Percentiles rank a stretch among this genome's conserved stretches.
Conservation (phyloP, 1,140 invertebrate genomes). For the Leptonema lineaticorne region DNA sequence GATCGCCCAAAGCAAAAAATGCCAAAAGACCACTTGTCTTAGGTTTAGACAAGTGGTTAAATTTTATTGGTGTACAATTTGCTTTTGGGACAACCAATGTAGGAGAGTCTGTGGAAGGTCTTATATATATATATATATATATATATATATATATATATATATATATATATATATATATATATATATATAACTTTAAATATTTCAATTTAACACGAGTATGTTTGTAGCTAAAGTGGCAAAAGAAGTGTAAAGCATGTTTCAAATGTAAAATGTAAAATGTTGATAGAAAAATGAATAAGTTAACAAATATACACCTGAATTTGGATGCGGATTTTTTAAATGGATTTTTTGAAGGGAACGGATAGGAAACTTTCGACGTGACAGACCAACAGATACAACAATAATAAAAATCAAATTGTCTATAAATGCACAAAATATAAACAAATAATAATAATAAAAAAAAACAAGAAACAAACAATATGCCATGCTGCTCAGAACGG, state of each 20-base stretch:
- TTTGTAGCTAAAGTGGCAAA: slow-evolving; percentile 34
- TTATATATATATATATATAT: neutral
- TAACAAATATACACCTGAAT: neutral
- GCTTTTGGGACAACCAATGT: slow-evolving; percentile 11
- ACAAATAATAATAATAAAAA: too few species aligned
- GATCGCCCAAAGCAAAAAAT: slow-evolving; percentile 16
- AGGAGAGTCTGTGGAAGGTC: slow-evolving; percentile 13
- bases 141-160: neutral
- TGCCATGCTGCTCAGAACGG: too few species aligned
- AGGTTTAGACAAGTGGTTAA: neutral
- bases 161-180: too few species aligned
- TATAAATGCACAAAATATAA: too few species aligned
- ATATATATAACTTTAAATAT: too few species aligned
- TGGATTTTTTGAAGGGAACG: neutral
- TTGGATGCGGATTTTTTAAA: too few species aligned
- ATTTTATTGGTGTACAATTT: neutral
- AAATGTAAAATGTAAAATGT: slow-evolving; percentile 32
- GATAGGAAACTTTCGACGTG: neutral
- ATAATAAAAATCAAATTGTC: neutral
- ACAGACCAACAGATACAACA: too few species aligned
- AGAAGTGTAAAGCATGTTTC: slow-evolving; percentile 31
- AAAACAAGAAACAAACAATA: too few species aligned
- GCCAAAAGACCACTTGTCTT: neutral
- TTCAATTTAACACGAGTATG: slow-evolving; percentile 35
- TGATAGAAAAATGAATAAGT: slow-evolving; percentile 16